Percentiles rank a stretch among this genome's conserved stretches.
Evolutionary conservation across 2,888 invertebrate species (phyloP).

Genomic region (Tryphoninae sp.): DNA sequence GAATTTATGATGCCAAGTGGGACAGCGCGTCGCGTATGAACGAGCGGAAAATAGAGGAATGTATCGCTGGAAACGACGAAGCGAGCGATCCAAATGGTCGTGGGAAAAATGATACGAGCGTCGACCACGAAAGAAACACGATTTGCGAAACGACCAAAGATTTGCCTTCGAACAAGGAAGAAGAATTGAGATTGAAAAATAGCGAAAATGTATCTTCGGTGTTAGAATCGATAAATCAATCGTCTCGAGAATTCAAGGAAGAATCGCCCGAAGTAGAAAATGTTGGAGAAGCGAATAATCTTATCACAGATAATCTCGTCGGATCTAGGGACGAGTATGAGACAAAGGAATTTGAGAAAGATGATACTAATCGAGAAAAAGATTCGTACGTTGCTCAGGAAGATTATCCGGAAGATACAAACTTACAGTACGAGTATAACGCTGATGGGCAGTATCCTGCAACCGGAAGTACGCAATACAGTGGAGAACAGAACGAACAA

Average conservation of each 20-base stretch:
- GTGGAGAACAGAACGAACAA: constrained; percentile 37
- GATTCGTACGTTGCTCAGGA: constrained; percentile 28
- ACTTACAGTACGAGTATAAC: constrained; percentile 61
- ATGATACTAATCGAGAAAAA: constrained; percentile 24
- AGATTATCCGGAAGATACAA: constrained; percentile 60
- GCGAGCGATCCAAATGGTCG: neutral
- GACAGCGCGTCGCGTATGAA: neutral
- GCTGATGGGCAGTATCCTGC: constrained; percentile 48
- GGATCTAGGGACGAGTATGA: constrained; percentile 23
- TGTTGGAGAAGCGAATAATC: constrained; percentile 7
- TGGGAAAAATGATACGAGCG: constrained; percentile 8
- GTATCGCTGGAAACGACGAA: neutral
- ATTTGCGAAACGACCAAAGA: neutral
- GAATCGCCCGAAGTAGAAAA: neutral
- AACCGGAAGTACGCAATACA: constrained; percentile 48
- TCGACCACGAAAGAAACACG: neutral
- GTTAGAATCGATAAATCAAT: constrained; percentile 11
- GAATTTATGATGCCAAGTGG: constrained; percentile 2
- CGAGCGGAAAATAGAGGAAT: neutral
- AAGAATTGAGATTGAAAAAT: neutral
- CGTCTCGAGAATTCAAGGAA: neutral
- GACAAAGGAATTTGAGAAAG: constrained; percentile 21
- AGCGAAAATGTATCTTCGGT: neutral
- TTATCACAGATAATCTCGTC: constrained; percentile 35
- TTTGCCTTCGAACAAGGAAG: neutral